Base-by-base conservation (phyloP, 2,797 vertebrate species). In the Periophthalmus magnuspinnatus region DNA sequence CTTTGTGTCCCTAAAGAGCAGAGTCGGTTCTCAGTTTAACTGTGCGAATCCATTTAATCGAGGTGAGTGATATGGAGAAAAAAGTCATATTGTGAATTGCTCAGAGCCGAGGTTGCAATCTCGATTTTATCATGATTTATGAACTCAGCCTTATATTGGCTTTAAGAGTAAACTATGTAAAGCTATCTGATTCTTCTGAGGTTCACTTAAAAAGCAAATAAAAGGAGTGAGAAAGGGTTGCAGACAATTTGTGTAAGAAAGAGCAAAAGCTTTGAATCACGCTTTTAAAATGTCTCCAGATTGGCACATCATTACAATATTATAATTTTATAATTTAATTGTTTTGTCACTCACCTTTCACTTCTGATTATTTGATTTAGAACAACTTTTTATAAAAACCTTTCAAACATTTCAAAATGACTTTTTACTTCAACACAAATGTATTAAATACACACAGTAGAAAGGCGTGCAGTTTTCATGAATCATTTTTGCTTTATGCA, bases 1-100 rank as follows among this genome's bases (percentile, higher is more conserved):
- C 3, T 33, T 65, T 32, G 38, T 58, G n/a, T 67, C 5, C 47
- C 56, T 24, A 38, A 45, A 66, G 24, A 56, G 17, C 22, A 13
- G 5, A 66, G n/a, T 72, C 62, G 24, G 11, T 16, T 61, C 57
- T 65, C 17, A 50, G 48, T 50, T n/a, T 50, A n/a, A n/a, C 17
- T 19, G 48, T 45, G 41, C 50, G 48, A 50, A 50, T 19, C 48
- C 5, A n/a, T 50, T 50, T 22, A 1, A 4, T 54, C 7, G 22
- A 21, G n/a, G 9, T 55, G n/a, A 21, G 9, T 21, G 11, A 55
- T 55, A 22, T 55, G 52, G 48, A n/a, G 17, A 54, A 55, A 22
- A 55, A 10, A 45, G 19, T 50, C 14, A 19, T 47, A 17, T 16
- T 21, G 19, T 8, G n/a, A n/a, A 22, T 10, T 54, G n/a, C 52